Evolutionary conservation across 2,797 vertebrate species (phyloP).

Genomic region (Notoglanidium macrostoma): DNA sequence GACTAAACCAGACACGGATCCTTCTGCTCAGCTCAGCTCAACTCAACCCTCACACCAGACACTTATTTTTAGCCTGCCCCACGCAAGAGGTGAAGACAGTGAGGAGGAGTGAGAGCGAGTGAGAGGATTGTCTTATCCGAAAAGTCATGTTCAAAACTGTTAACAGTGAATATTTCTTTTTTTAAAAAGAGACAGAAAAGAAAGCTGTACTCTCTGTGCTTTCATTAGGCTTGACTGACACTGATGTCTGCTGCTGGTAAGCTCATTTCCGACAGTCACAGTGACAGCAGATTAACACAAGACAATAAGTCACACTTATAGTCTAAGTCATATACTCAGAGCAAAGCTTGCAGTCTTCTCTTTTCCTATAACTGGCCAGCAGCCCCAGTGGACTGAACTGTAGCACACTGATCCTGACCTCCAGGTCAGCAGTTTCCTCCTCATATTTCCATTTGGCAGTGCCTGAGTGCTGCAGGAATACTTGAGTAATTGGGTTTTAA

Average conservation of each 20-base stretch:
- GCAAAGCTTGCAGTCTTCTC: constrained; percentile 13
- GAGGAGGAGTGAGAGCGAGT: constrained; percentile 26
- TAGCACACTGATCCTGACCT: constrained; percentile 46
- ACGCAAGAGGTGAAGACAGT: constrained; percentile 38
- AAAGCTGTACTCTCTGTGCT: not conserved
- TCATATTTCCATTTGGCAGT: constrained; percentile 50
- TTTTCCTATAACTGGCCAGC: constrained; percentile 24
- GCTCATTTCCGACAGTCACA: constrained; percentile 32
- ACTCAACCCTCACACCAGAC: constrained; percentile 46
- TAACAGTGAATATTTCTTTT: not conserved
- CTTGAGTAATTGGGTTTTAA: constrained; percentile 61
- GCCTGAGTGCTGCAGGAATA: constrained; percentile 32
- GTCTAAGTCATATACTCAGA: not conserved
- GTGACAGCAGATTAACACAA: constrained; percentile 24
- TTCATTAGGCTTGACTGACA: constrained; percentile 36
- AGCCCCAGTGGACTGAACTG: constrained; percentile 31
- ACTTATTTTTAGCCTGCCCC: constrained; percentile 55
- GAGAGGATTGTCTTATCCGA: constrained; percentile 10
- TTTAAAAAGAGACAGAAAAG: not conserved
- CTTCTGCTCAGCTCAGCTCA: constrained; percentile 39
- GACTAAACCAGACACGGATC: constrained; percentile 35
- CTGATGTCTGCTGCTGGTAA: constrained; percentile 17
- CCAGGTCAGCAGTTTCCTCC: constrained; percentile 35
- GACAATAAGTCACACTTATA: constrained; percentile 18
- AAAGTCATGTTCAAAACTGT: not conserved